phyloP scores from a whole-genome alignment of 2,113 vertebrate genomes.

The Mohoua ochrocephala region DNA sequence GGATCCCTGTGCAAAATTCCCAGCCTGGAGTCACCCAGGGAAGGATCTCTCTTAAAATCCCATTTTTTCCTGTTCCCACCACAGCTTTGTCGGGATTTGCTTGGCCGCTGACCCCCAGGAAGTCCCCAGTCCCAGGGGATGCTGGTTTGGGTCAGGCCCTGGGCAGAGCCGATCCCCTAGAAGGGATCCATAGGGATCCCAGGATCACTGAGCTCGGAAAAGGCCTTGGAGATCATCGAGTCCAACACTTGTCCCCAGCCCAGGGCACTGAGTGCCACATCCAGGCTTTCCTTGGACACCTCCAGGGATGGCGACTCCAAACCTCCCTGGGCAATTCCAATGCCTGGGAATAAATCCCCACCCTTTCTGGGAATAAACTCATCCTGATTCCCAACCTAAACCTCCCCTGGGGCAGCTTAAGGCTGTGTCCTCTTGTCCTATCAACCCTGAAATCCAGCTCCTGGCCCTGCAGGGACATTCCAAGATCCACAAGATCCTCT shows the following conservation, averaged over 20 bases:
- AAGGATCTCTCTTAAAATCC: accelerated
- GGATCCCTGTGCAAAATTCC: not conserved
- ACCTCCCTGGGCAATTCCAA: not conserved
- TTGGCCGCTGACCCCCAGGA: not conserved
- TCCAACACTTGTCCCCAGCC: not conserved
- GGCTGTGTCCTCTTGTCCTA: too few species aligned
- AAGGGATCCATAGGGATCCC: not conserved
- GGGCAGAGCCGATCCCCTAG: not conserved
- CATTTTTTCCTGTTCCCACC: not conserved
- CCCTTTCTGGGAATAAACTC: not conserved
- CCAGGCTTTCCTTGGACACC: too few species aligned
- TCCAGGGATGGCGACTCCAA: not conserved
- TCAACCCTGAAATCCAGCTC: too few species aligned
- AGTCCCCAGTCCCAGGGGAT: too few species aligned
- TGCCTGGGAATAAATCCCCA: not conserved
- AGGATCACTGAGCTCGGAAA: not conserved
- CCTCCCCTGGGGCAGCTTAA: too few species aligned
- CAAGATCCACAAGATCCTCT: too few species aligned
- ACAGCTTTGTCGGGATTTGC: not conserved
- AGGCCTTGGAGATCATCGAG: not conserved
- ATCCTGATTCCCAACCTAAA: too few species aligned
- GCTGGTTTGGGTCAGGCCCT: not conserved
- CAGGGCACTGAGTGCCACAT: too few species aligned
- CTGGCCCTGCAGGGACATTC: too few species aligned
- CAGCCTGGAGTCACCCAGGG: not conserved